These are phyloP conservation scores for Muscina levida DNA, from an alignment of 2,888 invertebrate species.

Conservation along the genomic window DNA sequence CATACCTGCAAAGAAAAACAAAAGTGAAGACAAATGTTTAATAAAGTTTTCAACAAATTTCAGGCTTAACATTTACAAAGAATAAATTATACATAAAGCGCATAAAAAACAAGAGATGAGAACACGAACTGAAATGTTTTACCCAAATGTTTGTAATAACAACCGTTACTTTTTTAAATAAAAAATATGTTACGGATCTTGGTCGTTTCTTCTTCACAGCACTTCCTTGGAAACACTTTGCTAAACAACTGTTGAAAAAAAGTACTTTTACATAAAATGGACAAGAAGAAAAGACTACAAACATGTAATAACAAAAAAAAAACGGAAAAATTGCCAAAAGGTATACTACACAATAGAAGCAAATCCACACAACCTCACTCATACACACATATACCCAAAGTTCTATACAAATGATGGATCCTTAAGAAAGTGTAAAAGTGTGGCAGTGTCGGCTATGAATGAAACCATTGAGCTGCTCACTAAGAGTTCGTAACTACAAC, in stretches of 20 bases:
- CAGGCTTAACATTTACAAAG: not conserved
- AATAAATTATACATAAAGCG: no score
- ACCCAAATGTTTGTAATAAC: not conserved
- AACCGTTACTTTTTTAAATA: no score
- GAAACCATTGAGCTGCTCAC: constrained; percentile 20
- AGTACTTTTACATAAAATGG: constrained; percentile 14
- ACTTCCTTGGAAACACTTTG: constrained; percentile 12
- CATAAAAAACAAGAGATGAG: no score
- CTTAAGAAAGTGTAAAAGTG: no score
- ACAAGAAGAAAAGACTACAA: not conserved
- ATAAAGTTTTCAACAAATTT: constrained; percentile 12
- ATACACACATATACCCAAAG: not conserved
- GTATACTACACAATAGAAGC: constrained; percentile 3
- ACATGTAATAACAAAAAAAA: constrained; percentile 2
- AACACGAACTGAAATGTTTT: constrained; percentile 8
- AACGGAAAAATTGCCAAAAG: no score
- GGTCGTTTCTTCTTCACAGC: not conserved
- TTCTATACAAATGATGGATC: not conserved
- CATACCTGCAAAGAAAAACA: constrained; percentile 38
- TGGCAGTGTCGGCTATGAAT: not conserved
- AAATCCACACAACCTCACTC: not conserved
- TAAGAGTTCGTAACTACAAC: not conserved
- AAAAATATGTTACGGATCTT: no score
- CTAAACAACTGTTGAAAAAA: not conserved
- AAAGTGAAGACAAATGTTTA: constrained; percentile 11